Base-by-base conservation (phyloP, 2,888 invertebrate genomes). In the Drosophila dives region DNA sequence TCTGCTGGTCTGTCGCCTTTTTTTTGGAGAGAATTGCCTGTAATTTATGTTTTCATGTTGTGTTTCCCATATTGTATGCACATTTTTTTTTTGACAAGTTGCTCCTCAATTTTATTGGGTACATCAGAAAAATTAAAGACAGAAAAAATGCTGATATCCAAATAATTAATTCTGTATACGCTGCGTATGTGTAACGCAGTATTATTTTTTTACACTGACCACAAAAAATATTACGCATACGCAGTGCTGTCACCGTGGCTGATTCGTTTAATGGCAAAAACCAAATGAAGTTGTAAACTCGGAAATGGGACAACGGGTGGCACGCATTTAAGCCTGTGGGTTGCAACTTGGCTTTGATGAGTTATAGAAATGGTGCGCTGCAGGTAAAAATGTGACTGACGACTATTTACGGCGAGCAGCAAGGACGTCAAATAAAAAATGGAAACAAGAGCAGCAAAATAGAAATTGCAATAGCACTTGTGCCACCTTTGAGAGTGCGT, bases 51-150 rank as follows among this genome's bases (percentile, higher is more conserved):
- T 42, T 56, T 50, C 59, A 63, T 74, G 69, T 78, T 81, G 71
- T 76, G 75, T 75, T 83, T 83, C 68, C 77, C 63, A 81, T 83
- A 83, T 84, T 78, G 23, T 80, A 83, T 83, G 86, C 77, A 83
- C 77, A n/a, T n/a, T 87, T 83, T 88, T 86, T 78, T 80, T 83
- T 86, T 88, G 72, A 76, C 68, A 71, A 62, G 62, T 67, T 64
- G 62, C 26, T 71, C 53, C 70, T 55, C 45, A 75, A 79, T 75
- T 75, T 78, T 72, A 81, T 75, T 79, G 83, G 59, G 49, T 60
- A 73, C 72, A 83, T 78, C 75, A 55, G 65, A 58, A 72, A 69
- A 75, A 23, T 23, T 3, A 45, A 23, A 45, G 23, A 15, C 45
- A 15, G 15, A 23, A 20, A 59, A 45, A 33, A 60, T 62, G 5